Evolutionary conservation across 2,113 vertebrate species (phyloP).

Genomic region (Peromyscus polionotus): DNA sequence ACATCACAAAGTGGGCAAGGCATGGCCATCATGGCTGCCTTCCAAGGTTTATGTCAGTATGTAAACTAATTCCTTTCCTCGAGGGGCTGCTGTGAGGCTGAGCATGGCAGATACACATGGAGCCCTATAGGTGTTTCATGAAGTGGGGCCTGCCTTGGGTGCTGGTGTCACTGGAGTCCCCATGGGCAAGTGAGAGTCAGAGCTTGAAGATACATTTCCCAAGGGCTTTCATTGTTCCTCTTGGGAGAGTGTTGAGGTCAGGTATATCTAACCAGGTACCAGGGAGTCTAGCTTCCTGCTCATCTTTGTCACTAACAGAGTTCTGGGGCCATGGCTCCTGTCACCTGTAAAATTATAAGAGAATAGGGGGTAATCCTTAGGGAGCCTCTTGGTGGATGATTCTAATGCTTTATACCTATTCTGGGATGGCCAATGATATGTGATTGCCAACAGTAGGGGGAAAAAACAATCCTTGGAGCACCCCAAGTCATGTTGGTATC

Average conservation of each 20-base stretch:
- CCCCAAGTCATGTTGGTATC: background rate
- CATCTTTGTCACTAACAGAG: background rate
- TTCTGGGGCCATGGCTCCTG: background rate
- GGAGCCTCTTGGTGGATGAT: no score
- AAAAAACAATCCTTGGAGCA: background rate
- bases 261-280: rapidly evolving
- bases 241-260: background rate
- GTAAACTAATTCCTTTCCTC: background rate
- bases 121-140: background rate
- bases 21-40: rapidly evolving
- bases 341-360: background rate
- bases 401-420: background rate
- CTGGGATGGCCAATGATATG: background rate
- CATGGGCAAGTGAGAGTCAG: rapidly evolving
- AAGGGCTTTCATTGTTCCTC: background rate
- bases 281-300: background rate
- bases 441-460: background rate
- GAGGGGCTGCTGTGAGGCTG: rapidly evolving
- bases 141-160: background rate
- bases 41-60: background rate
- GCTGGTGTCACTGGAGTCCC: background rate
- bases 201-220: background rate
- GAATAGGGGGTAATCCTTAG: background rate
- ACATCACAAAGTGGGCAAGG: background rate
- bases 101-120: no score